phyloP scores from a whole-genome alignment of 2,113 vertebrate genomes.

The Heterocephalus glaber region DNA sequence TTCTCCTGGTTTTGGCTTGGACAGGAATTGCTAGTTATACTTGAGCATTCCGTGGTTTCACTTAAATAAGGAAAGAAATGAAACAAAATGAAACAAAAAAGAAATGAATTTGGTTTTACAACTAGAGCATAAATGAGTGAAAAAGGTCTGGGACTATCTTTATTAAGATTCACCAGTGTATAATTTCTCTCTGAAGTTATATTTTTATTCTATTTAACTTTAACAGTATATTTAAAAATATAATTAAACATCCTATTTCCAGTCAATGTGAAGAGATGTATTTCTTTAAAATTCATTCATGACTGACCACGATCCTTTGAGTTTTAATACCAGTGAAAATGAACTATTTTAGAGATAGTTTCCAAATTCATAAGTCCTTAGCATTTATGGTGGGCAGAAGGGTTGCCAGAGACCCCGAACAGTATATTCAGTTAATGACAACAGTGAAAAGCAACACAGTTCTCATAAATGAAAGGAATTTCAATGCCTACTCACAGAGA shows the following conservation, averaged over 20 bases:
- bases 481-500: neutral
- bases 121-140: neutral
- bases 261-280: neutral
- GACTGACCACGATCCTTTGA: neutral
- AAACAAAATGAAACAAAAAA: neutral
- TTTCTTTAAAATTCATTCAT: neutral
- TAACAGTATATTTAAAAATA: neutral
- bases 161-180: neutral
- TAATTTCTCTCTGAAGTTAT: neutral
- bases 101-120: neutral
- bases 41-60: conserved; percentile 27
- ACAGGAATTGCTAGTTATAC: neutral
- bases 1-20: neutral
- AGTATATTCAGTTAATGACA: neutral
- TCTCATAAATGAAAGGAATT: neutral
- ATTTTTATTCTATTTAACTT: neutral
- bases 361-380: neutral
- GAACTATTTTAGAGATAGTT: neutral
- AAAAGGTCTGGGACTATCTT: neutral
- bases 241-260: neutral
- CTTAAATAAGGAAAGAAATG: conserved; percentile 15
- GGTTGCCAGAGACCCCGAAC: neutral
- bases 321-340: neutral
- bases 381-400: neutral
- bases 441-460: neutral